phyloP scores from a whole-genome alignment of 2,888 invertebrate species.

The Phalangium opilio region DNA sequence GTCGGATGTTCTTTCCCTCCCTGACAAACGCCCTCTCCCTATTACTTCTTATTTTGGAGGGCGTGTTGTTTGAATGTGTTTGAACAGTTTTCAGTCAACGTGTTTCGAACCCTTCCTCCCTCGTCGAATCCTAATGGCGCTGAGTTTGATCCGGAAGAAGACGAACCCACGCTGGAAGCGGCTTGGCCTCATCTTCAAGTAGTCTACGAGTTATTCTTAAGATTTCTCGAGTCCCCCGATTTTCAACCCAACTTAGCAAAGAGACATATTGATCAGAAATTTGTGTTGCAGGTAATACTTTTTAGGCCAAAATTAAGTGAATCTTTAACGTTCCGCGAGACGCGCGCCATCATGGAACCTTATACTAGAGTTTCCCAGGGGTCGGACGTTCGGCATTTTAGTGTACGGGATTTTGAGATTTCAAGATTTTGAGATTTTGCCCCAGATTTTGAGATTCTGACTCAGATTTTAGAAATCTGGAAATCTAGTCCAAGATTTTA shows the following conservation, averaged over 20 bases:
- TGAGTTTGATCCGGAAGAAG: conserved; percentile 86
- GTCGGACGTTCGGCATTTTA: too few relatives aligned
- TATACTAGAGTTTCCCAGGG: background rate
- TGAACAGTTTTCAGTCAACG: conserved; percentile 55
- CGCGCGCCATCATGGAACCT: background rate
- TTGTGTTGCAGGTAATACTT: conserved; percentile 61
- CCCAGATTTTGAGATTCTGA: too few relatives aligned
- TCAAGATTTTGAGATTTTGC: too few relatives aligned
- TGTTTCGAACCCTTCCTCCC: conserved; percentile 78
- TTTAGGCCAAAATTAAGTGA: background rate
- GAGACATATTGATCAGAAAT: conserved; percentile 86
- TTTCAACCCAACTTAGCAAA: conserved; percentile 84
- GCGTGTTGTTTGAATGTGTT: too few relatives aligned
- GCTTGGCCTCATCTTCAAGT: conserved; percentile 83
- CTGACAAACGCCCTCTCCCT: background rate
- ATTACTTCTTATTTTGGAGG: background rate
- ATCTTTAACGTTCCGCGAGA: conserved; percentile 1
- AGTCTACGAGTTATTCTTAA: conserved; percentile 46
- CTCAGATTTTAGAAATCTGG: too few relatives aligned
- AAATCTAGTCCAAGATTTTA: too few relatives aligned
- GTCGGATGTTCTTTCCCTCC: too few relatives aligned
- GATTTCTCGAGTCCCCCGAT: conserved; percentile 79
- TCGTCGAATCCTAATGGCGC: conserved; percentile 67
- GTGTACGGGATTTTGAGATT: too few relatives aligned
- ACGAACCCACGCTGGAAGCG: conserved; percentile 86